phyloP scores from a whole-genome alignment of 2,113 vertebrate genomes.

The Pandion haliaetus region DNA sequence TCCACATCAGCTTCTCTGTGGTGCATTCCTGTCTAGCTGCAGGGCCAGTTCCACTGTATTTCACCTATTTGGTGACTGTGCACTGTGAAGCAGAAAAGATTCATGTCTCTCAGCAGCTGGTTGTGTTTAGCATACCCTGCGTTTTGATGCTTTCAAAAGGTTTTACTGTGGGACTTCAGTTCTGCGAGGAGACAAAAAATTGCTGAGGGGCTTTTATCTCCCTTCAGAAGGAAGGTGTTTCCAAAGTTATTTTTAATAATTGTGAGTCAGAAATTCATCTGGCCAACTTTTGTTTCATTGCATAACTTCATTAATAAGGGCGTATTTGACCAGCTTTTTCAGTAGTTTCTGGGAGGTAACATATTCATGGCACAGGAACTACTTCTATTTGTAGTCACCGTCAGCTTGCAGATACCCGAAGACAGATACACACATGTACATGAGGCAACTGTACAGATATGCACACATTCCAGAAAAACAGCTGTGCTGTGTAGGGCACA shows the following conservation, averaged over 20 bases:
- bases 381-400: neutral
- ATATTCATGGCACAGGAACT: neutral
- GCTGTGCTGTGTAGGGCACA: rapidly evolving
- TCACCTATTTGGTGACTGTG: neutral
- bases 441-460: neutral
- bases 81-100: neutral
- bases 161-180: neutral
- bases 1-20: neutral
- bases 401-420: neutral
- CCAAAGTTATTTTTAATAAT: neutral
- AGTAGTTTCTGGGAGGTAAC: neutral
- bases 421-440: neutral
- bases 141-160: neutral
- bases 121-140: rapidly evolving
- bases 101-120: neutral
- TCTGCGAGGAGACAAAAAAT: neutral
- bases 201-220: neutral
- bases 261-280: neutral
- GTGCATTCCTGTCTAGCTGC: neutral
- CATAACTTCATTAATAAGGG: neutral
- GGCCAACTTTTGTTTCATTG: neutral
- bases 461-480: neutral
- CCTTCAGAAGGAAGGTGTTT: neutral
- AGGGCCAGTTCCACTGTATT: neutral
- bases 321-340: neutral